phyloP scores from a whole-genome alignment of 1,140 invertebrate species.

The Drosophila neocordata region DNA sequence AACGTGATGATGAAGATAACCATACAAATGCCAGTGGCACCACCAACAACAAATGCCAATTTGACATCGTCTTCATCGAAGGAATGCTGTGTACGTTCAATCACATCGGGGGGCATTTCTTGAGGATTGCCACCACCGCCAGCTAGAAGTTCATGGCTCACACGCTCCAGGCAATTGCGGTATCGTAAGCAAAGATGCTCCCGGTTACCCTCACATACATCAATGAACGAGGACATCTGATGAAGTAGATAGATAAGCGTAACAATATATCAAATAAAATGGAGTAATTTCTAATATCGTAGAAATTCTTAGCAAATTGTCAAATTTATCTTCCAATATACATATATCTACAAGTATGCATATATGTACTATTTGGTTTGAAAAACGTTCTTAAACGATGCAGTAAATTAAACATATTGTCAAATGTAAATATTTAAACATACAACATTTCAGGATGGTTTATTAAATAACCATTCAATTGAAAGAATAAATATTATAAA shows the following conservation, averaged over 20 bases:
- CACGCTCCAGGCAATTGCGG: constrained; percentile 64
- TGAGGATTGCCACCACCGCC: constrained; percentile 11
- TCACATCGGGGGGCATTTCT: constrained; percentile 24
- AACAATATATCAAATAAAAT: not conserved
- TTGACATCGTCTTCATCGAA: constrained; percentile 71
- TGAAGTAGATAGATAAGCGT: not conserved
- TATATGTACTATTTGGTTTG: too few species aligned
- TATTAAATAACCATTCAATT: too few species aligned
- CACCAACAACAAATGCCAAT: constrained; percentile 67
- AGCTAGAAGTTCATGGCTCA: constrained; percentile 58
- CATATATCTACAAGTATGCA: not conserved
- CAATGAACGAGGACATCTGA: constrained; percentile 43
- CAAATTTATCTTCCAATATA: not conserved
- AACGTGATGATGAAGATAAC: constrained; percentile 74
- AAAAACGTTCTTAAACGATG: too few species aligned
- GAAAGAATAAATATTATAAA: too few species aligned
- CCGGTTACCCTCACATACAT: constrained; percentile 62
- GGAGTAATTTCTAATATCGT: not conserved
- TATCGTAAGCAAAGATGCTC: constrained; percentile 64
- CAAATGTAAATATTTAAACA: too few species aligned
- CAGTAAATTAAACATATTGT: not conserved
- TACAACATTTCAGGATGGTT: too few species aligned
- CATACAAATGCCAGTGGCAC: constrained; percentile 69
- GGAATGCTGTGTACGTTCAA: constrained; percentile 47
- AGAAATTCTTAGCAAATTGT: not conserved